phyloP scores from a whole-genome alignment of 2,797 vertebrate genomes.

The Enoplosus armatus region DNA sequence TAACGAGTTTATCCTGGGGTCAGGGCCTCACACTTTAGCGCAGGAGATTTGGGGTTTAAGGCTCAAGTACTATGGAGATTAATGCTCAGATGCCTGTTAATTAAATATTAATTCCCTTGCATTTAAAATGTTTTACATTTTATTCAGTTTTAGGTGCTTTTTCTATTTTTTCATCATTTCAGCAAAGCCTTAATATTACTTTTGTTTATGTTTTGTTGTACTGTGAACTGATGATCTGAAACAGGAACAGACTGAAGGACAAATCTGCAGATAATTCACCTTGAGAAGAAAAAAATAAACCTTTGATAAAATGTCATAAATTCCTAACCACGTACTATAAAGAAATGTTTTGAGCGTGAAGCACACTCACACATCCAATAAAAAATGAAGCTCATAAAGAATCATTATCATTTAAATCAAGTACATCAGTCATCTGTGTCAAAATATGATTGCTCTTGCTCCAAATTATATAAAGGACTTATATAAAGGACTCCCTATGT shows the following conservation, averaged over 20 bases:
- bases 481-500: too few relatives aligned
- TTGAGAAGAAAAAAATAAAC: background rate
- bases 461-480: too few relatives aligned
- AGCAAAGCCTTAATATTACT: background rate
- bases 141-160: background rate
- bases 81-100: background rate
- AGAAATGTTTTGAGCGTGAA: conserved; percentile 1
- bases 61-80: background rate
- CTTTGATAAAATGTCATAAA: background rate
- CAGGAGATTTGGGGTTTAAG: background rate
- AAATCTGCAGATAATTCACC: background rate
- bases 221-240: background rate
- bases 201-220: too few relatives aligned
- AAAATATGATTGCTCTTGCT: too few relatives aligned
- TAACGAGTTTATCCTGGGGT: background rate
- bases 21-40: background rate
- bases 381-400: conserved; percentile 3
- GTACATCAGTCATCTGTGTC: conserved; percentile 12
- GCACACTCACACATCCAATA: background rate
- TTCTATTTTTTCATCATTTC: background rate
- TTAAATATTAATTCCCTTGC: background rate
- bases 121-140: background rate
- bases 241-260: background rate
- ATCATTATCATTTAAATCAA: conserved; percentile 34
- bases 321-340: background rate